Evolutionary conservation across 1,140 invertebrate species (phyloP).

Genomic region (Laupala kohalensis): DNA sequence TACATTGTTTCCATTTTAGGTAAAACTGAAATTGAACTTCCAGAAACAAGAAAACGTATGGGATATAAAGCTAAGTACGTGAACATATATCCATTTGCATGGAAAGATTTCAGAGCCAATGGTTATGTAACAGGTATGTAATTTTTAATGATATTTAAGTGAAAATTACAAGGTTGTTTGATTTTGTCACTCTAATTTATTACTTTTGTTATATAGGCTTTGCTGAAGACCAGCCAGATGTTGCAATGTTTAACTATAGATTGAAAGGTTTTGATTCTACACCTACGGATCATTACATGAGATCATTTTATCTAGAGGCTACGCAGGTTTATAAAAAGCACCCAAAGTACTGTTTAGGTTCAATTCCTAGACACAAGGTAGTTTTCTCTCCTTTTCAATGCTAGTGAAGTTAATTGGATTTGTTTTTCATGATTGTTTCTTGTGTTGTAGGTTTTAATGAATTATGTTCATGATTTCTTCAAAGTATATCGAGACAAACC

Average conservation of each 20-base stretch:
- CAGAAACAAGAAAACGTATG: conserved; percentile 67
- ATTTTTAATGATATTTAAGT: neutral
- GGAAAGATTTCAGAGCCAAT: conserved; percentile 55
- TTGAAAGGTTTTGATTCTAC: conserved; percentile 72
- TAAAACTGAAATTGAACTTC: conserved; percentile 74
- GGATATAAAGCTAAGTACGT: conserved; percentile 49
- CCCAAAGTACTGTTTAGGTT: conserved; percentile 55
- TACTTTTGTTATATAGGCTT: conserved; percentile 45
- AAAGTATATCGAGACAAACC: conserved; percentile 47
- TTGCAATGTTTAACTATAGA: conserved; percentile 83
- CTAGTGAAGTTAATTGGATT: conserved; percentile 16
- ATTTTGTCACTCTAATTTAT: neutral
- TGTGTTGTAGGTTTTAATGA: conserved; percentile 41
- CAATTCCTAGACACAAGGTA: conserved; percentile 64
- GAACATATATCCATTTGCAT: conserved; percentile 68
- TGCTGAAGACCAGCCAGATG: conserved; percentile 70
- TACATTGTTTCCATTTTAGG: conserved; percentile 23
- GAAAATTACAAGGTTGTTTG: neutral
- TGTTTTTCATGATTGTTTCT: conserved; percentile 18
- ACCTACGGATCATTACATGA: conserved; percentile 84
- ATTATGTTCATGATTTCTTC: conserved; percentile 49
- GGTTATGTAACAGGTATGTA: conserved; percentile 45
- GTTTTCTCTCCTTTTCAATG: no score
- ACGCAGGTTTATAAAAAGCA: conserved; percentile 29
- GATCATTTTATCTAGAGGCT: conserved; percentile 57